Evolutionary conservation across 2,888 invertebrate genomes (phyloP).

Genomic region (Tolmerus cingulatus): DNA sequence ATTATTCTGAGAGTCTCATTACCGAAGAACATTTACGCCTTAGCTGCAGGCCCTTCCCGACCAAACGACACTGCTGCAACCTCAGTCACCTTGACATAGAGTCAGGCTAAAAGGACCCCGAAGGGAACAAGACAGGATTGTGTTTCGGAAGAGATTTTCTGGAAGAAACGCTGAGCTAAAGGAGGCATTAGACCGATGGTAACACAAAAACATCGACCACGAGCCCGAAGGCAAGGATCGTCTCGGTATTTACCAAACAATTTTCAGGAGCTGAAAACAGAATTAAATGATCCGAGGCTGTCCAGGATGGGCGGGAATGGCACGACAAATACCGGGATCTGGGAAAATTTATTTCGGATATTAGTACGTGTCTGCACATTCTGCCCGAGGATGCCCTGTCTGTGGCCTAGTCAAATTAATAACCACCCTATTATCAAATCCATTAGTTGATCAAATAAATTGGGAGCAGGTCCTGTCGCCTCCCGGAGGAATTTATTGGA

Average conservation of each 20-base stretch:
- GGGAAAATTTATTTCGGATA: slow-evolving; percentile 45
- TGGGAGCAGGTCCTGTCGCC: slow-evolving; percentile 42
- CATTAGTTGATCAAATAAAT: slow-evolving; percentile 50
- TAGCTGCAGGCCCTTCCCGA: not conserved
- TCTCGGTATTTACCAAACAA: slow-evolving; percentile 32
- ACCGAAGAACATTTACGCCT: slow-evolving; percentile 29
- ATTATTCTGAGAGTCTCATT: slow-evolving; percentile 37
- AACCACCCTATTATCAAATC: slow-evolving; percentile 49
- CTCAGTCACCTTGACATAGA: not conserved
- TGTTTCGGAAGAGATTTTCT: not conserved
- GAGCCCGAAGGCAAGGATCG: not conserved
- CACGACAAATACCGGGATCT: not conserved
- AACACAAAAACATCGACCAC: not conserved
- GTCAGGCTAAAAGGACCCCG: not conserved
- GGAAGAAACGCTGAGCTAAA: too few relatives aligned
- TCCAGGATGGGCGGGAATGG: not conserved
- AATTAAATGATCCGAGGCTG: slow-evolving; percentile 6
- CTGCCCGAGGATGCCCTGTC: slow-evolving; percentile 36
- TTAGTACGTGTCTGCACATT: slow-evolving; percentile 48
- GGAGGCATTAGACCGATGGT: not conserved
- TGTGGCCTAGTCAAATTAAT: slow-evolving; percentile 44
- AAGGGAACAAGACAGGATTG: not conserved
- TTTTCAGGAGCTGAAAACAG: slow-evolving; percentile 6
- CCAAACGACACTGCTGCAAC: not conserved
- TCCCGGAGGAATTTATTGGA: slow-evolving; percentile 44